Percentiles rank a stretch among this genome's conserved stretches.
Evolutionary conservation across 2,113 vertebrate genomes (phyloP).

Genomic region (Copsychus sechellarum): DNA sequence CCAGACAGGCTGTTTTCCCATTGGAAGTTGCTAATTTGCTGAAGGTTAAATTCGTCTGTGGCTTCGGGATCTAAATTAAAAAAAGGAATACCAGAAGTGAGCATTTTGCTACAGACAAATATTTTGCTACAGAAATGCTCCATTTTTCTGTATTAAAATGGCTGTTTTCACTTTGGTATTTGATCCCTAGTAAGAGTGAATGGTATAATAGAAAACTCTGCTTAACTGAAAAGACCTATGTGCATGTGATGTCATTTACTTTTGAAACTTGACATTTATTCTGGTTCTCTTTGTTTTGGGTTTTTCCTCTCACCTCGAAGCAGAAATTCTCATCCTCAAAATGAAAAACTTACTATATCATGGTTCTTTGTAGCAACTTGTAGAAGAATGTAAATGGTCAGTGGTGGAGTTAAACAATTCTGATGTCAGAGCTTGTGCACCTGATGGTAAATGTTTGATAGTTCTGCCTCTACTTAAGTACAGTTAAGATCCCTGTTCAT

Average conservation of each 20-base stretch:
- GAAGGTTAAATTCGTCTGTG: neutral
- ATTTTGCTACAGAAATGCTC: neutral
- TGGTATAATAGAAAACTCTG: neutral
- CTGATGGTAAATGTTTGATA: neutral
- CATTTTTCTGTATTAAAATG: neutral
- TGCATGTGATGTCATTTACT: neutral
- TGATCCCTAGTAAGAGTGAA: neutral
- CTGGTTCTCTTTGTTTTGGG: neutral
- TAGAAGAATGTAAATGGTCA: neutral
- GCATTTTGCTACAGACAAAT: neutral
- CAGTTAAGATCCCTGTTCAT: neutral
- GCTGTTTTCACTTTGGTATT: neutral
- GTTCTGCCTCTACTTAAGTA: neutral
- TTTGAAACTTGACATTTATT: conserved; percentile 21
- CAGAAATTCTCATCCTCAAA: neutral
- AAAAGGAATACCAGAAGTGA: neutral
- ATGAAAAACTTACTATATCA: neutral
- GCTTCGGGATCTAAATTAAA: neutral
- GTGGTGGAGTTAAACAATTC: neutral
- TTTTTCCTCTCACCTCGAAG: neutral
- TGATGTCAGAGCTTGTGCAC: neutral
- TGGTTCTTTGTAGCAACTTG: neutral
- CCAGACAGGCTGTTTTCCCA: neutral
- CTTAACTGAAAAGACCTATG: neutral
- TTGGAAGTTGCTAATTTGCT: conserved; percentile 12